Conservation (phyloP, 2,797 vertebrate species). For the Rousettus madagascariensis region DNA sequence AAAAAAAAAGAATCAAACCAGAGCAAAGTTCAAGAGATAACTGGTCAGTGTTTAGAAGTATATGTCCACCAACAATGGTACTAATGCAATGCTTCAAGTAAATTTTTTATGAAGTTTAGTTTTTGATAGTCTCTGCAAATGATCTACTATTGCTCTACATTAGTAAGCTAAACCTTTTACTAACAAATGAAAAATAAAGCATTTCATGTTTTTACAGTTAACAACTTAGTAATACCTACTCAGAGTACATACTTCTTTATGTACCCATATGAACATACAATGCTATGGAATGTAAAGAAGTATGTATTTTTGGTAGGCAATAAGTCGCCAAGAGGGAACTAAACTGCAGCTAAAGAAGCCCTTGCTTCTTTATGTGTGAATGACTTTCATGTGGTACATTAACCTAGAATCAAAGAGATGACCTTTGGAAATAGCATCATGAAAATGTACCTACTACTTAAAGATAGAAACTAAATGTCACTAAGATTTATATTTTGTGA, state of each 20-base stretch:
- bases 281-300: constrained; percentile 99
- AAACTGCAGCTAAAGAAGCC: constrained; percentile 79
- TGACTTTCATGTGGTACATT: constrained; percentile 78
- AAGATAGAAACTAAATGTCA: constrained; percentile 63
- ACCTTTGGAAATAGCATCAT: constrained; percentile 63
- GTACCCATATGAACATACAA: constrained; percentile 99
- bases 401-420: constrained; percentile 70
- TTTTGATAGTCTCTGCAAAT: constrained; percentile 53
- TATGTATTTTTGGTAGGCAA: constrained; percentile 99
- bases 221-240: constrained; percentile 86
- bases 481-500: constrained; percentile 20
- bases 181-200: constrained; percentile 64
- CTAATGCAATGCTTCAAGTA: constrained; percentile 79
- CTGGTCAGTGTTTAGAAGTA: constrained; percentile 62
- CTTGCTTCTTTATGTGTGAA: constrained; percentile 77
- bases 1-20: constrained; percentile 22
- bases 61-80: constrained; percentile 55
- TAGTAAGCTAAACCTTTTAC: constrained; percentile 62
- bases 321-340: constrained; percentile 84
- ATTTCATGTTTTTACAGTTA: constrained; percentile 74
- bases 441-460: constrained; percentile 67
- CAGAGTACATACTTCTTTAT: constrained; percentile 99
- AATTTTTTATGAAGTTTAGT: constrained; percentile 69
- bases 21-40: constrained; percentile 70
- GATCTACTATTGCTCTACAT: constrained; percentile 40